Evolutionary conservation across 2,888 invertebrate genomes (phyloP).

Genomic region (Junonia oenone): DNA sequence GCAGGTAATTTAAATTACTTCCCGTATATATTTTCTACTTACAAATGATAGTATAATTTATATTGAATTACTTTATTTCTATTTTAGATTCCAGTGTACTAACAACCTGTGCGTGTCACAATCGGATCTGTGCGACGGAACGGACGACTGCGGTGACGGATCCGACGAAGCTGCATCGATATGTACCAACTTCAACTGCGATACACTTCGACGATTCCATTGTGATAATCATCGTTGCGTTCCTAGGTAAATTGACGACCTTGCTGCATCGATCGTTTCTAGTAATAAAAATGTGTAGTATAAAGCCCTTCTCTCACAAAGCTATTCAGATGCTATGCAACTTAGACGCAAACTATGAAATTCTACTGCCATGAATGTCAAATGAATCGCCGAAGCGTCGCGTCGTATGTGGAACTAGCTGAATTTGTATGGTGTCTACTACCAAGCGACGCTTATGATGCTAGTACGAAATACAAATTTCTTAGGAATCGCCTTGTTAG

Average conservation of each 20-base stretch:
- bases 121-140: constrained; percentile 94
- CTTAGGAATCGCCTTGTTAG: too few relatives aligned
- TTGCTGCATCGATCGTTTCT: neutral
- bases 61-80: neutral
- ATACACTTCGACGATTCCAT: constrained; percentile 90
- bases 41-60: neutral
- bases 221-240: constrained; percentile 94
- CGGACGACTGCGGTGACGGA: constrained; percentile 95
- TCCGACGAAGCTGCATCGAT: constrained; percentile 91
- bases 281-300: too few relatives aligned
- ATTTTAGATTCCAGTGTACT: constrained; percentile 88
- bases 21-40: too few relatives aligned
- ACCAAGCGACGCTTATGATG: too few relatives aligned
- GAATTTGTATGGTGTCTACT: too few relatives aligned
- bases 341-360: too few relatives aligned
- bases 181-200: constrained; percentile 92
- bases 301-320: too few relatives aligned
- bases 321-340: too few relatives aligned
- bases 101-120: constrained; percentile 95
- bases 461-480: too few relatives aligned
- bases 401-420: too few relatives aligned
- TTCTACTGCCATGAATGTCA: too few relatives aligned
- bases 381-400: too few relatives aligned
- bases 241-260: constrained; percentile 67
- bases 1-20: constrained; percentile 56